Conservation (phyloP, 2,888 invertebrate genomes). For the Chrysomela aeneicollis region DNA sequence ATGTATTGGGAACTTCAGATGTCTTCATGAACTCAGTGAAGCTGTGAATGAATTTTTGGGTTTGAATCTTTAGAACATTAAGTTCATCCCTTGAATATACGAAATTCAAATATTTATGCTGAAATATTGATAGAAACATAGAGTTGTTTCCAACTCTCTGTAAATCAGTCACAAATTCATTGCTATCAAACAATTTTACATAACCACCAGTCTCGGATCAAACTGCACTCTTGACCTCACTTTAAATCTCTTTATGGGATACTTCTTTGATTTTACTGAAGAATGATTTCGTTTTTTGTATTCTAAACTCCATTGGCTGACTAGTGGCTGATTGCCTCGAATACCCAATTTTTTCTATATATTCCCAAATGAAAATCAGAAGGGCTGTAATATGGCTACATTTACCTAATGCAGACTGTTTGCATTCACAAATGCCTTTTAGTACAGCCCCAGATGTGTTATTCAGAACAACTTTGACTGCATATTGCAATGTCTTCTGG, state of each 20-base stretch:
- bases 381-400: neutral
- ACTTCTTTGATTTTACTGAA: neutral
- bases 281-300: neutral
- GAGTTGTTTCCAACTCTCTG: no score
- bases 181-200: neutral
- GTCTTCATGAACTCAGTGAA: no score
- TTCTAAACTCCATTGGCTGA: neutral
- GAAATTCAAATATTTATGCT: no score
- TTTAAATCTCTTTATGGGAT: neutral
- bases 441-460: neutral
- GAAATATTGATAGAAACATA: no score
- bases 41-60: no score
- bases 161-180: neutral
- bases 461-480: neutral
- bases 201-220: neutral
- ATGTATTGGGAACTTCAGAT: neutral
- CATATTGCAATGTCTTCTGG: slow-evolving; percentile 1
- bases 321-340: neutral
- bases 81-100: no score
- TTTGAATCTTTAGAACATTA: no score
- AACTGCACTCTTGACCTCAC: neutral
- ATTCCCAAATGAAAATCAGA: neutral
- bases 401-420: neutral
- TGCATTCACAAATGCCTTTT: slow-evolving; percentile 1
- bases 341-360: neutral